Evolutionary conservation across 2,888 invertebrate species (phyloP).

Genomic region (Caenorhabditis plicata): DNA sequence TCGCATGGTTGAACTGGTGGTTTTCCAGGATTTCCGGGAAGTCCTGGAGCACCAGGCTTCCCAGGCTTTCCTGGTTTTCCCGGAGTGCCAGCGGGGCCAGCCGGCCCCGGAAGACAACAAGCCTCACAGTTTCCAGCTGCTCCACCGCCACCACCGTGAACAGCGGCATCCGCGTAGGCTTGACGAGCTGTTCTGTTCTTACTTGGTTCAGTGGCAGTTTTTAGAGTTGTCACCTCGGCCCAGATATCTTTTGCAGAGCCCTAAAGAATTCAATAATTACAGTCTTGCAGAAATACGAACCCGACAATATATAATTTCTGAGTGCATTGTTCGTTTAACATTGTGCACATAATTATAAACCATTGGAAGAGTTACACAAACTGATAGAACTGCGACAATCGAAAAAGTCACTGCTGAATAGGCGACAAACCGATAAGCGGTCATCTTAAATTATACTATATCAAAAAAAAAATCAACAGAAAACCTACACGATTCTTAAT

Average conservation of each 20-base stretch:
- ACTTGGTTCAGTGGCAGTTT: conserved; percentile 15
- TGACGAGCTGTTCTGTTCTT: conserved; percentile 37
- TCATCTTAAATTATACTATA: not conserved
- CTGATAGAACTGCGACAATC: not conserved
- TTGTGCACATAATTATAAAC: conserved; percentile 1
- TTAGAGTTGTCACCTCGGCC: conserved; percentile 43
- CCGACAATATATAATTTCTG: too few species aligned
- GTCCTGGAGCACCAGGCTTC: conserved; percentile 44
- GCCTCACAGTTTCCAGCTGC: conserved; percentile 25
- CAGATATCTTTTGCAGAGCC: conserved; percentile 50
- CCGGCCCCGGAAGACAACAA: conserved; percentile 40
- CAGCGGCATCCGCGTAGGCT: conserved; percentile 17
- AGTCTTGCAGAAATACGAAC: too few species aligned
- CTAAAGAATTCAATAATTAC: conserved; percentile 16
- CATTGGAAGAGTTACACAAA: not conserved
- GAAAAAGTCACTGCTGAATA: too few species aligned
- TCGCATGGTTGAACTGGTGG: conserved; percentile 46
- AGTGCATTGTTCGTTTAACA: too few species aligned
- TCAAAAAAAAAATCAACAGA: not conserved
- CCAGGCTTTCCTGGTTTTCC: conserved; percentile 52
- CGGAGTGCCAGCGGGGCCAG: conserved; percentile 39
- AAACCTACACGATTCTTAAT: not conserved
- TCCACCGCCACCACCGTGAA: conserved; percentile 23
- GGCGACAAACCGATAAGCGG: conserved; percentile 2
- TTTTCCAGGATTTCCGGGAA: conserved; percentile 48